Evolutionary conservation across 1,140 invertebrate species (phyloP).

Genomic region (Atta cephalotes): DNA sequence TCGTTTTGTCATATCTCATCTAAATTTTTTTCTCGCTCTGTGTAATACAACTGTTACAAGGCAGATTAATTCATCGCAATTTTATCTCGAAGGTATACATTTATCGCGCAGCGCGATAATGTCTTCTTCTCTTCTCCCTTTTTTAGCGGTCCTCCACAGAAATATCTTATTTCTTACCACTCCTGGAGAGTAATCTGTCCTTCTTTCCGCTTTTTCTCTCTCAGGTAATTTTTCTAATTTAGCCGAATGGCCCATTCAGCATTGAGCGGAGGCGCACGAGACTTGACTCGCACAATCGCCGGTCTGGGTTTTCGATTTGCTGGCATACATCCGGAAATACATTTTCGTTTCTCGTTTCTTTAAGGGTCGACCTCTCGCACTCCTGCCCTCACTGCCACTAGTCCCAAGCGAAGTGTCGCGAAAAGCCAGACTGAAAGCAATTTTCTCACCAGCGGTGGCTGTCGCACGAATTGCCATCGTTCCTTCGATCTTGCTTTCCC

Average conservation of each 20-base stretch:
- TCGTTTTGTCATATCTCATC: not conserved
- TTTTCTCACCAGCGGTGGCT: conserved; percentile 73
- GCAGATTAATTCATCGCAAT: conserved; percentile 5
- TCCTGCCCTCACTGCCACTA: not conserved
- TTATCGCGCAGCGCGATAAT: conserved; percentile 19
- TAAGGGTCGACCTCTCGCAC: conserved; percentile 61
- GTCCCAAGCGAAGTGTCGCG: conserved; percentile 64
- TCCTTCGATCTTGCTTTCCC: conserved; percentile 69
- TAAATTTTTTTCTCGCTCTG: not conserved
- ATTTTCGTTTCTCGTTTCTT: conserved; percentile 78
- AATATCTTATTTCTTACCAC: conserved; percentile 4
- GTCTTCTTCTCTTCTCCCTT: not conserved
- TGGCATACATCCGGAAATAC: conserved; percentile 82
- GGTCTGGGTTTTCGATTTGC: conserved; percentile 79
- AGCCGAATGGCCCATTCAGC: conserved; percentile 45
- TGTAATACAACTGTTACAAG: not conserved
- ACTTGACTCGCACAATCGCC: conserved; percentile 72
- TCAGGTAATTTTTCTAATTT: conserved; percentile 52
- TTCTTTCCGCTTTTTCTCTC: not conserved
- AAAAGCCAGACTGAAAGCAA: conserved; percentile 79
- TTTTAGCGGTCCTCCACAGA: not conserved
- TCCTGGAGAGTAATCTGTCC: not conserved
- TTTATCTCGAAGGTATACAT: conserved; percentile 26
- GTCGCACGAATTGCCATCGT: conserved; percentile 59
- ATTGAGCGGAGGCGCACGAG: conserved; percentile 9